Percentiles rank a stretch among this genome's conserved stretches.
These are phyloP conservation scores for Ceraclea dissimilis DNA, from an alignment of 2,888 invertebrate species.

Conservation along the genomic window DNA sequence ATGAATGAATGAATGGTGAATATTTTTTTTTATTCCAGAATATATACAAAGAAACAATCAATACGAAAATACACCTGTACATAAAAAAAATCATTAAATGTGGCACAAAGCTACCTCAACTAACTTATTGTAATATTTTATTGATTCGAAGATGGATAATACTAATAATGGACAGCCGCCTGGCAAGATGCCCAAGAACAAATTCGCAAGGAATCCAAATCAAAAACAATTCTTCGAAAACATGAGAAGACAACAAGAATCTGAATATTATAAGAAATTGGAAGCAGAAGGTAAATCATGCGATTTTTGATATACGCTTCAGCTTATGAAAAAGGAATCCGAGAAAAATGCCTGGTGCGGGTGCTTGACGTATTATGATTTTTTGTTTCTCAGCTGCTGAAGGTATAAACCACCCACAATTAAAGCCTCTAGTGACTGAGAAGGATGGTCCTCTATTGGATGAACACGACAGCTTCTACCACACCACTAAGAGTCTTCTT, in stretches of 20 bases:
- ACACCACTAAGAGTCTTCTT: conserved; percentile 61
- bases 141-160: not conserved
- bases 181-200: not conserved
- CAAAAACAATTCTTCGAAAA: conserved; percentile 38
- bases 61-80: no score
- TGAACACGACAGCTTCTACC: conserved; percentile 61
- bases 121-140: no score
- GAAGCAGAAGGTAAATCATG: conserved; percentile 5
- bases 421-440: conserved; percentile 35
- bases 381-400: not conserved
- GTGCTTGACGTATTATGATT: no score
- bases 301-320: no score
- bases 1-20: no score
- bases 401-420: not conserved
- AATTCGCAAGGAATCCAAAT: conserved; percentile 32
- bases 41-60: no score
- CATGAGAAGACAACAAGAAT: conserved; percentile 33
- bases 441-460: conserved; percentile 53
- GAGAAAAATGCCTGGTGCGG: no score
- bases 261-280: conserved; percentile 14
- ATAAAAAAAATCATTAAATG: no score
- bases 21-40: no score
- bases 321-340: no score
- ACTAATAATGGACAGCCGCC: not conserved
- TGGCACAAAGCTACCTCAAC: no score